Evolutionary conservation across 2,797 vertebrate genomes (phyloP).

Genomic region (Tokudaia tokunoshimensis): DNA sequence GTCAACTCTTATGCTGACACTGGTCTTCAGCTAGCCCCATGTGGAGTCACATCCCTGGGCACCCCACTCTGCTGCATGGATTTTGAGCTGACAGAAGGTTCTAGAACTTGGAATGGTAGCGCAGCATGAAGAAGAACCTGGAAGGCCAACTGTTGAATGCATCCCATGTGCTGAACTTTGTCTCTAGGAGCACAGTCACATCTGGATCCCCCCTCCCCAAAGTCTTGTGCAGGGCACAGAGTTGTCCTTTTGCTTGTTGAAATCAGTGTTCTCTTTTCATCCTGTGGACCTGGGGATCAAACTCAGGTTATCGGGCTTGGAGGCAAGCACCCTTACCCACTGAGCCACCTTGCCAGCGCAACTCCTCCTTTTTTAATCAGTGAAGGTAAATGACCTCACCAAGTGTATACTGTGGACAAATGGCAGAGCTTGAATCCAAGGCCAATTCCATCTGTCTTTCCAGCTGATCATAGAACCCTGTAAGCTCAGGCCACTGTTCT

Average conservation of each 20-base stretch:
- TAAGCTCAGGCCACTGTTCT: neutral
- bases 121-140: neutral
- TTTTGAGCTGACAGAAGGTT: neutral
- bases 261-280: neutral
- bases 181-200: rapidly evolving
- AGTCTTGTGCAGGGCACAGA: neutral
- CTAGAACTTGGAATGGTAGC: neutral
- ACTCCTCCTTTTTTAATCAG: neutral
- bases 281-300: neutral
- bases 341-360: too few relatives aligned
- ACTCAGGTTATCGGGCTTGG: neutral
- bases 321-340: neutral
- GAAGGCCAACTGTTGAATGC: neutral
- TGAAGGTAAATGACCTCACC: neutral
- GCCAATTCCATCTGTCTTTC: neutral
- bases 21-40: too few relatives aligned
- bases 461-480: rapidly evolving
- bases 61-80: neutral
- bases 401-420: neutral
- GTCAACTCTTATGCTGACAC: neutral
- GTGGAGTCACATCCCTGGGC: neutral
- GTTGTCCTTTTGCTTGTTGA: neutral
- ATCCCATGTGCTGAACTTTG: neutral
- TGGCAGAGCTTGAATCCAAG: neutral
- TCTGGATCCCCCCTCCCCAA: neutral